Evolutionary conservation across 2,888 invertebrate genomes (phyloP).

Genomic region (Myopa testacea): DNA sequence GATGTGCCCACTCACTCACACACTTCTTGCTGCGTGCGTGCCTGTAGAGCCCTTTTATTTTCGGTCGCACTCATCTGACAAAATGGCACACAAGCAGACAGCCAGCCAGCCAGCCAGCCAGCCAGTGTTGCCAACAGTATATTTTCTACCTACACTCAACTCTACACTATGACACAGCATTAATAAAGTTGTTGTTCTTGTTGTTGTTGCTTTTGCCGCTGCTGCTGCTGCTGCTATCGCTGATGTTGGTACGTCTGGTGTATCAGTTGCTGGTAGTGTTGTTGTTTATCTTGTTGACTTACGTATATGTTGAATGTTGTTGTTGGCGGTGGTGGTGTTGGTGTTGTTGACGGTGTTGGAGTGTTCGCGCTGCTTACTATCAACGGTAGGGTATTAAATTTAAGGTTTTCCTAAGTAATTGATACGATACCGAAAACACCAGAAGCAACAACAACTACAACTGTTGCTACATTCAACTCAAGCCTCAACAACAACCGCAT

Average conservation of each 20-base stretch:
- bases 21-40: background rate
- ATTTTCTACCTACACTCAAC: slow-evolving; percentile 25
- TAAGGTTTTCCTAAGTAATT: slow-evolving; percentile 33
- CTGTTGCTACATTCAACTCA: background rate
- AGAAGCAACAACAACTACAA: background rate
- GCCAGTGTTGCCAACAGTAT: slow-evolving; percentile 29
- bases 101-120: background rate
- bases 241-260: background rate
- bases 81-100: background rate
- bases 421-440: slow-evolving; percentile 17
- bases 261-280: background rate
- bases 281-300: background rate
- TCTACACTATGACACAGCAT: slow-evolving; percentile 31
- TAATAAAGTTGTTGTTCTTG: slow-evolving; percentile 30
- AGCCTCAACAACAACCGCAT: background rate
- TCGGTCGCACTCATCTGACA: slow-evolving; percentile 17
- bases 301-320: background rate
- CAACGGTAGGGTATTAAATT: slow-evolving; percentile 21
- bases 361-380: background rate
- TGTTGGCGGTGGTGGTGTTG: background rate
- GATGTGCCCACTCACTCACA: background rate
- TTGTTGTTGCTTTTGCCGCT: slow-evolving; percentile 18
- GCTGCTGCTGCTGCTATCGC: slow-evolving; percentile 16
- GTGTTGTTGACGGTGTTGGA: slow-evolving; percentile 1
- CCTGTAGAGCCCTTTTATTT: background rate